These are phyloP conservation scores for Cosmorhoe ocellata DNA, from an alignment of 2,888 invertebrate genomes.

Conservation along the genomic window DNA sequence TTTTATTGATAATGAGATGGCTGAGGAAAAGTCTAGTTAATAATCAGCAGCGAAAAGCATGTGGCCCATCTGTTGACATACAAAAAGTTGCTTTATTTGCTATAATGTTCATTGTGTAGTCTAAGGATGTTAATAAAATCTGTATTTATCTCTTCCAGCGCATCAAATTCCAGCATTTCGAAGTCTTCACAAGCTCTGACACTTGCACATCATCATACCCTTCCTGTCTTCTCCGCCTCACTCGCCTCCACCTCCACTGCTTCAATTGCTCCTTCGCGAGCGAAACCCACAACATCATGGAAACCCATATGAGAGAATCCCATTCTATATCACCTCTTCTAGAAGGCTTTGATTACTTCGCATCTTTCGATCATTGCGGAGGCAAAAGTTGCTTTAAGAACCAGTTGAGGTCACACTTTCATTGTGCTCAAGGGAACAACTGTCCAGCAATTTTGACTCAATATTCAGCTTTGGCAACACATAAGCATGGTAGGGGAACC, in stretches of 20 bases:
- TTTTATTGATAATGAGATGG: no score
- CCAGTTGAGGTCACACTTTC: constrained; percentile 73
- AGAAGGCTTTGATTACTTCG: constrained; percentile 92
- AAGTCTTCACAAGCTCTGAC: constrained; percentile 82
- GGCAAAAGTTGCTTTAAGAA: constrained; percentile 78
- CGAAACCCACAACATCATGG: constrained; percentile 88
- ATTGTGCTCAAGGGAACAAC: constrained; percentile 75
- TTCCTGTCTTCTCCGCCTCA: constrained; percentile 86
- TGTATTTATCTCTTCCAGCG: constrained; percentile 54
- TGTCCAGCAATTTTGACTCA: constrained; percentile 77
- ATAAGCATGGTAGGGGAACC: constrained; percentile 75
- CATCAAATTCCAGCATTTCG: constrained; percentile 84
- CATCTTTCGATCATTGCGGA: constrained; percentile 77
- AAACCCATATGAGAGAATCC: constrained; percentile 92
- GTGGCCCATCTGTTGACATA: no score
- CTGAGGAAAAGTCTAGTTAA: no score
- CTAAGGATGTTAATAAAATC: no score
- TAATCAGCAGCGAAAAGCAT: no score
- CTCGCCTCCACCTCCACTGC: constrained; percentile 92
- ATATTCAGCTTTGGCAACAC: constrained; percentile 76
- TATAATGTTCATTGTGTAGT: not conserved
- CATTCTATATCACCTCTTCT: constrained; percentile 91
- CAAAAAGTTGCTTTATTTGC: no score
- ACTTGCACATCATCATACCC: constrained; percentile 86
- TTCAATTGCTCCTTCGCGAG: constrained; percentile 93